Conservation (phyloP, 2,113 vertebrate genomes). For the Noctilio leporinus region DNA sequence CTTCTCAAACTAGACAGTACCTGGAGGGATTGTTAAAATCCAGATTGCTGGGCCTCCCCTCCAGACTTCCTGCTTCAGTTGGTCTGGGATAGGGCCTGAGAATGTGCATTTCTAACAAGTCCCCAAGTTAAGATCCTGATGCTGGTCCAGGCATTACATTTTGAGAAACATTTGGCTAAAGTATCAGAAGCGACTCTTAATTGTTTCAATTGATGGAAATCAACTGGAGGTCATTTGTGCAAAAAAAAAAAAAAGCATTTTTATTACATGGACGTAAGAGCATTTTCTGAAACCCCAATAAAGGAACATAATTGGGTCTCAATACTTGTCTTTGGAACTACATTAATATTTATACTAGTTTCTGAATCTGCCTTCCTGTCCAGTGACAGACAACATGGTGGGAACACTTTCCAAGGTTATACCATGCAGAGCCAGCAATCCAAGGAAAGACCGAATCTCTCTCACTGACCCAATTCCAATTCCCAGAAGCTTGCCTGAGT, state of each 20-base stretch:
- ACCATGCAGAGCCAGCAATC: background rate
- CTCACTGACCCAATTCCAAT: background rate
- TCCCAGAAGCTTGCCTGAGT: background rate
- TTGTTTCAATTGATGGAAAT: background rate
- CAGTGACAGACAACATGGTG: background rate
- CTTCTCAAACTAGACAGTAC: background rate
- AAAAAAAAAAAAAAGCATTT: background rate
- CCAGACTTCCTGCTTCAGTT: background rate
- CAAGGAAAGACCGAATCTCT: background rate
- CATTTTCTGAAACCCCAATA: background rate
- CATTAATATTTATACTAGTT: background rate
- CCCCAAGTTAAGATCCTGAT: background rate
- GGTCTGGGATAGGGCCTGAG: background rate
- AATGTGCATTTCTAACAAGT: background rate
- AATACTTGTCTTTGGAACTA: background rate
- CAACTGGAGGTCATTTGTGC: background rate
- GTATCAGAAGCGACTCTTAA: background rate
- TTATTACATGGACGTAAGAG: no score
- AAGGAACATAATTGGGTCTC: background rate
- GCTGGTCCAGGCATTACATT: background rate
- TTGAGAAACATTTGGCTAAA: background rate
- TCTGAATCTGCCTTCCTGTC: background rate
- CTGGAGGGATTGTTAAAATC: background rate
- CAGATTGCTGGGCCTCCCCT: background rate
- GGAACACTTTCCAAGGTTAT: background rate